Evolutionary conservation across 2,113 vertebrate genomes (phyloP), one percentile per base, ranked within the genome.

Genomic region (Carollia perspicillata): DNA sequence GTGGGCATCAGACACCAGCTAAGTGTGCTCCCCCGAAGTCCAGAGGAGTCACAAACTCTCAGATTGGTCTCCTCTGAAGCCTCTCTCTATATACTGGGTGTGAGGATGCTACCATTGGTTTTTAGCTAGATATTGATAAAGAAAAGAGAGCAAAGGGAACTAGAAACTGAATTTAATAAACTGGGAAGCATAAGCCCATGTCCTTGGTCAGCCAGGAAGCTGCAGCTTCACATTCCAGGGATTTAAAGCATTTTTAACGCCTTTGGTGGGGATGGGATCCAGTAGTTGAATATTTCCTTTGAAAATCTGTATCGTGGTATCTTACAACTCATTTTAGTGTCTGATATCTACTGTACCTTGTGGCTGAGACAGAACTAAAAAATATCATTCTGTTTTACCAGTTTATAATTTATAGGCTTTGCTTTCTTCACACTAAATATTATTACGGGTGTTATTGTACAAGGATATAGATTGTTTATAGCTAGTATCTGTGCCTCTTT

Each of bases 351-450:
- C 14, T 71, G 5, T 20, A 92, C 69, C 13, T 74, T 92, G 23
- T 94, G 58, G 13, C 33, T 87, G 30, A 18, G 49, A 71, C 53
- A 69, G 95, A 96, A 96, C 22, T 79, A 60, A 83, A 93, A 83
- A 63, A 77, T 51, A 87, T 66, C 33, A 23, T 63, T 93, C 33
- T 83, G 92, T 23, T 71, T 63, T 78, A 84, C 40, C 72, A 89
- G 6, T 47, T 84, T 26, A 74, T 37, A 86, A 97, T 55, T 47
- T 71, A 94, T 30, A 84, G 33, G 10, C 10, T 40, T 90, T 44
- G 49, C 51, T 94, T 93, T 60, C 42, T 20, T 66, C 35, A 51
- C 17, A 78, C 68, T 17, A 90, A 65, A 47, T 85, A 72, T 44
- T 33, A 53, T 69, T 94, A 93, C 40, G 88, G 51, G 30, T 51